Evolutionary conservation across 2,888 invertebrate genomes (phyloP).

Genomic region (Troides aeacus): DNA sequence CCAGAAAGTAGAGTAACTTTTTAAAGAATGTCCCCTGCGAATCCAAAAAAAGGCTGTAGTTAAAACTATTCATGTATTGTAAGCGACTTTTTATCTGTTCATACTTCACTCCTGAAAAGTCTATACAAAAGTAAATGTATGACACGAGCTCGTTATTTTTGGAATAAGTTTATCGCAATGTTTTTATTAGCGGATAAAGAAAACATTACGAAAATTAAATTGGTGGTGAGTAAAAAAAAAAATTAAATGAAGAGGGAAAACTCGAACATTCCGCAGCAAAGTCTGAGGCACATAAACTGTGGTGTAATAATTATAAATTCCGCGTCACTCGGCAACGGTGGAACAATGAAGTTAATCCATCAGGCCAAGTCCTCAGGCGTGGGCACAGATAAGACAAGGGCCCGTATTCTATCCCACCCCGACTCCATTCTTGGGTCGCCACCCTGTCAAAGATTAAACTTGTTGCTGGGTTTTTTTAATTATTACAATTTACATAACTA

Average conservation of each 20-base stretch:
- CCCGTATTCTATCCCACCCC: conserved; percentile 61
- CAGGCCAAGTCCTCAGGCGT: conserved; percentile 74
- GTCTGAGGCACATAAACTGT: conserved; percentile 36
- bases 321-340: conserved; percentile 71
- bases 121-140: too few species aligned
- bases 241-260: background rate
- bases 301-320: conserved; percentile 75
- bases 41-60: too few species aligned
- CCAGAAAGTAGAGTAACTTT: too few species aligned
- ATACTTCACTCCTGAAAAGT: too few species aligned
- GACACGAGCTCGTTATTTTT: too few species aligned
- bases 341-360: conserved; percentile 80
- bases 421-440: conserved; percentile 63
- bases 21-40: too few species aligned
- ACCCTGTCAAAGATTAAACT: conserved; percentile 48
- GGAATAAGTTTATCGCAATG: too few species aligned
- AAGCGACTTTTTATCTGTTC: too few species aligned
- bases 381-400: conserved; percentile 77
- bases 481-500: background rate
- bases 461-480: background rate
- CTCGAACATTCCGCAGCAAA: conserved; percentile 27
- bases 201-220: background rate
- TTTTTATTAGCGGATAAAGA: background rate
- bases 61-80: too few species aligned
- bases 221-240: background rate